phyloP scores from a whole-genome alignment of 2,888 invertebrate species.

The Zaprionus obscuricornis region DNA sequence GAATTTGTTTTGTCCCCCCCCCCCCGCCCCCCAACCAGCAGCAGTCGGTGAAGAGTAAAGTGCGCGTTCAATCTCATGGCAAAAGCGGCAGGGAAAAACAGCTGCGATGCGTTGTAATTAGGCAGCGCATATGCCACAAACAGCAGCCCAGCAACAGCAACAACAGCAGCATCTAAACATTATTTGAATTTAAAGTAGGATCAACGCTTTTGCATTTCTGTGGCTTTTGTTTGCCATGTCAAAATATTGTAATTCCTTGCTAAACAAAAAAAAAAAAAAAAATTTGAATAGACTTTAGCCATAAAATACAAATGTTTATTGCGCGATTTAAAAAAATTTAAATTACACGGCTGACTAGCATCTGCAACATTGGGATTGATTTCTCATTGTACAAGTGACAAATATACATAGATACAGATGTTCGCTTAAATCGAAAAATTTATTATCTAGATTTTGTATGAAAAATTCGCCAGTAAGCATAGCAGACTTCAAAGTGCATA shows the following conservation, averaged over 20 bases:
- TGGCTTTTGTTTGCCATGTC: constrained; percentile 67
- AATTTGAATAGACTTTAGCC: constrained; percentile 57
- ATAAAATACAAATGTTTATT: constrained; percentile 55
- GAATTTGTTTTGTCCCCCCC: constrained; percentile 23
- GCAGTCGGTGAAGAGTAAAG: constrained; percentile 3
- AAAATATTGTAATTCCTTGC: constrained; percentile 68
- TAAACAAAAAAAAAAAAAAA: constrained; percentile 26
- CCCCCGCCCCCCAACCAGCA: constrained; percentile 23
- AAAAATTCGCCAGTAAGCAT: no score
- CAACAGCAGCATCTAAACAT: constrained; percentile 25
- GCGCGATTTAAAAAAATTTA: constrained; percentile 44
- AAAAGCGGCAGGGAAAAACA: constrained; percentile 67
- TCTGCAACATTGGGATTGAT: not conserved
- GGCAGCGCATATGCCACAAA: constrained; percentile 70
- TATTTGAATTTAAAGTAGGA: constrained; percentile 76
- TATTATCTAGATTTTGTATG: no score
- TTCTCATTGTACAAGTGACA: no score
- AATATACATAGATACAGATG: no score
- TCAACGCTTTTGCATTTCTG: constrained; percentile 52
- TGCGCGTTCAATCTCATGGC: no score
- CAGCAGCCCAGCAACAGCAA: constrained; percentile 14
- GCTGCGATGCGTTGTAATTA: constrained; percentile 74
- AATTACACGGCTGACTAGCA: constrained; percentile 49
- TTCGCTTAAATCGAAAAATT: no score
- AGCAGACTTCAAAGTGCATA: no score